Base-by-base conservation (phyloP, 2,113 vertebrate genomes). In the Melanotaenia duboulayi region DNA sequence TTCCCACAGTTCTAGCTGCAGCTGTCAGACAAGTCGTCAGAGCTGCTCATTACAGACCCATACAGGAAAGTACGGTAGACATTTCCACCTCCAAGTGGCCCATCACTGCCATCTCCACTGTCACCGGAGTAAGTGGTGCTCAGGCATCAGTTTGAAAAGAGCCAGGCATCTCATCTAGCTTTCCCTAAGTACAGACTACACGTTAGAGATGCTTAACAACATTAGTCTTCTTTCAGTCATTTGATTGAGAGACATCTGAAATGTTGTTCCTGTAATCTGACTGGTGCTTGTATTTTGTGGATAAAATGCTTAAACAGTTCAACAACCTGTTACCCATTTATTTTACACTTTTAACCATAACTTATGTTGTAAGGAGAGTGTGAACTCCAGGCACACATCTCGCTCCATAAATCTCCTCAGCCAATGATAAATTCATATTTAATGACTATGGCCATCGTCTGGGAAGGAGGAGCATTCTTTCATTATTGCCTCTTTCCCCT, bases 401-500 rank as follows among this genome's bases (percentile, higher is more conserved):
- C 25, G n/a, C 82, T 82, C 76, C 78, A 88, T 91, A 89, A 89
- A 90, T 90, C 86, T 89, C 80, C 52, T 82, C 87, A 78, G 69
- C 87, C 83, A 84, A 76, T 78, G 85, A 89, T 84, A 44, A 80
- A 85, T 92, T 84, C 50, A 19, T 89, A 89, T 92, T 92, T 91
- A 90, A 91, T 56, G 93, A 92, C 89, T 77, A 73, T 56, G 73
- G 85, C 86, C 90, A 87, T 89, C 82, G 81, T 84, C 87, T 88
- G 71, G 82, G 81, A 91, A 91, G 84, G 81, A 92, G 82, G 92
- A 85, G 90, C 4, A 0, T 76, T 89, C 91, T 95, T 92, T 94
- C 93, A 93, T 90, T 91, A 92, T 92, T 89, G 84, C 80, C 74
- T 71, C 89, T 91, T 89, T 93, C 93, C 92, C 93, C 88, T 85